Conservation (phyloP, 2,888 invertebrate species). For the Amphiduros pacificus region DNA sequence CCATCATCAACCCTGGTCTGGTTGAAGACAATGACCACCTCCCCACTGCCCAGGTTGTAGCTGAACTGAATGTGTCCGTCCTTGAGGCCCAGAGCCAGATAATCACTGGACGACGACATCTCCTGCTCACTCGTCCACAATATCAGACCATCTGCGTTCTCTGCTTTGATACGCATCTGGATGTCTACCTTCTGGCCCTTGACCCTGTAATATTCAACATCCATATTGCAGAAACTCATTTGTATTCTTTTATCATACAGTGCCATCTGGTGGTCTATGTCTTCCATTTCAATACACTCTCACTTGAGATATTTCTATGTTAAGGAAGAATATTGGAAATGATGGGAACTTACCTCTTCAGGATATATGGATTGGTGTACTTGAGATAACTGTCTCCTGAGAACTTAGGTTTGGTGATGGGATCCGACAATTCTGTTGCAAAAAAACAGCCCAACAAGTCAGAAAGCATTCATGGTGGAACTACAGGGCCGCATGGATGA, state of each 20-base stretch:
- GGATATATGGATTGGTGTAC: slow-evolving; percentile 69
- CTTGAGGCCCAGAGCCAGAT: slow-evolving; percentile 81
- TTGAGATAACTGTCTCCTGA: slow-evolving; percentile 83
- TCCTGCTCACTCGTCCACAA: slow-evolving; percentile 80
- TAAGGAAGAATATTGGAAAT: too few relatives aligned
- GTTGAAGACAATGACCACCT: slow-evolving; percentile 82
- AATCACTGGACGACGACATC: slow-evolving; percentile 66
- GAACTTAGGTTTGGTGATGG: slow-evolving; percentile 71
- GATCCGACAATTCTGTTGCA: slow-evolving; percentile 33
- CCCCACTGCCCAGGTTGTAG: slow-evolving; percentile 80
- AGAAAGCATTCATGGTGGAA: too few relatives aligned
- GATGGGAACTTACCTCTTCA: slow-evolving; percentile 20
- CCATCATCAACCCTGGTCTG: slow-evolving; percentile 86
- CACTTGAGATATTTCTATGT: background rate
- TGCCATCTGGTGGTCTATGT: too few relatives aligned
- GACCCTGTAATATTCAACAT: too few relatives aligned
- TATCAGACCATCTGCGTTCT: slow-evolving; percentile 73
- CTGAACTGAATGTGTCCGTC: slow-evolving; percentile 70
- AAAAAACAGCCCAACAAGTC: too few relatives aligned
- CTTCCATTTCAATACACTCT: background rate
- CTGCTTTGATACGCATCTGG: slow-evolving; percentile 82
- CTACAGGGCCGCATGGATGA: too few relatives aligned
- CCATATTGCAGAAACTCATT: too few relatives aligned
- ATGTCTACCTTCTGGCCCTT: slow-evolving; percentile 66
- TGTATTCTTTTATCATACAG: too few relatives aligned